Conservation (phyloP, 2,113 vertebrate species). For the Oncorhynchus gorbuscha region DNA sequence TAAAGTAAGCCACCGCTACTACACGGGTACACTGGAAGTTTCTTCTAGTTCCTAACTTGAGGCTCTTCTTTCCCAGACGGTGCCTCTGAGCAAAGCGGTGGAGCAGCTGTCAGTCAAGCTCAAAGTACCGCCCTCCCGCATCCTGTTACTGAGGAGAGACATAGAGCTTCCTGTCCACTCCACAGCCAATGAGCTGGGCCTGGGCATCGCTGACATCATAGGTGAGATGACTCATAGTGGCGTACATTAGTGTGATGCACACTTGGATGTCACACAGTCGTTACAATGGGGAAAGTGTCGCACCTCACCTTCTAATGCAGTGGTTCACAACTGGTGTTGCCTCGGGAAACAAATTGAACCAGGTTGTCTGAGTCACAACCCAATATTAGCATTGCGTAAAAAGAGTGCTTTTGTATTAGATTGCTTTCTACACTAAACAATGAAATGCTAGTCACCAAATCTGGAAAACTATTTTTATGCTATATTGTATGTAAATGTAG, state of each 20-base stretch:
- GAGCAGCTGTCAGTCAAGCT: constrained; percentile 65
- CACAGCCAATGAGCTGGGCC: constrained; percentile 60
- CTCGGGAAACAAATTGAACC: too few species aligned
- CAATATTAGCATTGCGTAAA: not conserved
- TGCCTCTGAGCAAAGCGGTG: constrained; percentile 59
- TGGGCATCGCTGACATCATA: constrained; percentile 77
- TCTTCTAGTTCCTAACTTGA: not conserved
- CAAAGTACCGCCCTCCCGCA: constrained; percentile 58
- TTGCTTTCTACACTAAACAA: too few species aligned
- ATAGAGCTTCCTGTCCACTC: constrained; percentile 56
- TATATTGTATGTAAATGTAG: too few species aligned
- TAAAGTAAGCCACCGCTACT: too few species aligned
- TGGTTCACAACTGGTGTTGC: too few species aligned
- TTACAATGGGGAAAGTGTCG: not conserved
- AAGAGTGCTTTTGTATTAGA: too few species aligned
- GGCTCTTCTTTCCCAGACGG: constrained; percentile 54
- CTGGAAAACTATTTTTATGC: constrained; percentile 20
- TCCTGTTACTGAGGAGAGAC: constrained; percentile 70
- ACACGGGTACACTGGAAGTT: too few species aligned
- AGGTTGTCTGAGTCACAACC: too few species aligned
- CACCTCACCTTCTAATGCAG: not conserved
- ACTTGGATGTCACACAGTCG: not conserved
- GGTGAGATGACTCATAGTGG: constrained; percentile 51
- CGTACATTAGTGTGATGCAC: not conserved
- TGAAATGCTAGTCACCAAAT: too few species aligned